phyloP scores from a whole-genome alignment of 2,888 invertebrate species.

The Aproaerema taeniolella region DNA sequence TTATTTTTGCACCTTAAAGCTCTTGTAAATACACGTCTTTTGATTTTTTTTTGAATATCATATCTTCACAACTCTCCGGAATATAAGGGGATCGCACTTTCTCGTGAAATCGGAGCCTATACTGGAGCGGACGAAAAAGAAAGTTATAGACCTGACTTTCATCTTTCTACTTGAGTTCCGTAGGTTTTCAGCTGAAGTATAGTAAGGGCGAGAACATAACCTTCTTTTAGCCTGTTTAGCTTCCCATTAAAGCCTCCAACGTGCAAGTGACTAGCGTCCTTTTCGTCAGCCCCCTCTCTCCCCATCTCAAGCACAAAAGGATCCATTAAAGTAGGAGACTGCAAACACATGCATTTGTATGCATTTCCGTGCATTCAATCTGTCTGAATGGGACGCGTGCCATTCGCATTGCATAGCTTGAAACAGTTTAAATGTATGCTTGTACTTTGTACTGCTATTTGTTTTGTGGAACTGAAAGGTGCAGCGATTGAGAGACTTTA shows the following conservation, averaged over 20 bases:
- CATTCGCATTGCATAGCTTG: slow-evolving; percentile 30
- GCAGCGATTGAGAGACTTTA: not conserved
- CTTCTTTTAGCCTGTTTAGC: too few relatives aligned
- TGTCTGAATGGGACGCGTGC: slow-evolving; percentile 18
- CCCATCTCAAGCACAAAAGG: slow-evolving; percentile 15
- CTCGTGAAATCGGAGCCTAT: too few relatives aligned
- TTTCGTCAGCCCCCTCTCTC: slow-evolving; percentile 1
- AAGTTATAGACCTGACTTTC: too few relatives aligned
- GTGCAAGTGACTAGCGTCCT: not conserved
- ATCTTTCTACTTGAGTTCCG: too few relatives aligned
- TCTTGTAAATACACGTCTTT: too few relatives aligned
- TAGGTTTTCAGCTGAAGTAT: too few relatives aligned
- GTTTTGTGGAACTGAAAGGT: slow-evolving; percentile 13
- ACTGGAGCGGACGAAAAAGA: too few relatives aligned
- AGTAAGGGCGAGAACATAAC: too few relatives aligned
- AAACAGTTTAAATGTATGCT: slow-evolving; percentile 38
- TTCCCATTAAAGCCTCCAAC: not conserved
- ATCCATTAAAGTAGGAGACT: slow-evolving; percentile 30
- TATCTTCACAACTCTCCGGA: too few relatives aligned
- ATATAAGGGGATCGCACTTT: too few relatives aligned
- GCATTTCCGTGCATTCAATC: slow-evolving; percentile 36
- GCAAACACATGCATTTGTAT: slow-evolving; percentile 39
- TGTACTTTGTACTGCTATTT: slow-evolving; percentile 37
- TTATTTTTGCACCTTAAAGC: too few relatives aligned
- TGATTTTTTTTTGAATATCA: too few relatives aligned